Evolutionary conservation across 2,888 invertebrate species (phyloP).

Genomic region (Stenurella melanura): DNA sequence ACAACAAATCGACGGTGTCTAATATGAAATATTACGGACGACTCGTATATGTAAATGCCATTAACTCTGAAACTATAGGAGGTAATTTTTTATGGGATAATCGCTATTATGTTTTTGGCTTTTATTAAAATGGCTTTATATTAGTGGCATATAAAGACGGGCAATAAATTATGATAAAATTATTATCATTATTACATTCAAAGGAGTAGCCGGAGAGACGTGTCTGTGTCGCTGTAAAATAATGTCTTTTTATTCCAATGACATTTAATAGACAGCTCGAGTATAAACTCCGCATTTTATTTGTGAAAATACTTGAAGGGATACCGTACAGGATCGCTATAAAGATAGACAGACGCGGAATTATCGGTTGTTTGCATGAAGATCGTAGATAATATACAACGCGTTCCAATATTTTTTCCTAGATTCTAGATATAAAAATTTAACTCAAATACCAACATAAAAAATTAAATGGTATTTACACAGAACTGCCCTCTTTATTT

Average conservation of each 20-base stretch:
- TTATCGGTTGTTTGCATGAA: too few species aligned
- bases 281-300: conserved; percentile 49
- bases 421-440: too few species aligned
- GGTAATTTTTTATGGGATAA: conserved; percentile 31
- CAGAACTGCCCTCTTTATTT: too few species aligned
- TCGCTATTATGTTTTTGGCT: conserved; percentile 36
- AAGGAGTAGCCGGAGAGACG: conserved; percentile 43
- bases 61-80: conserved; percentile 27
- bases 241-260: conserved; percentile 47
- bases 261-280: conserved; percentile 50
- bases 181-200: conserved; percentile 45
- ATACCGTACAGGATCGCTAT: conserved; percentile 42
- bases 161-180: conserved; percentile 37
- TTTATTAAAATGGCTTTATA: conserved; percentile 39
- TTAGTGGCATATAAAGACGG: conserved; percentile 29
- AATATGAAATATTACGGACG: conserved; percentile 21
- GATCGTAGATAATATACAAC: too few species aligned
- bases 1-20: conserved; percentile 10
- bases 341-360: conserved; percentile 27
- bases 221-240: conserved; percentile 50
- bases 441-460: too few species aligned
- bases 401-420: too few species aligned
- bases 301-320: conserved; percentile 38
- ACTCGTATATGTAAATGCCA: conserved; percentile 10
- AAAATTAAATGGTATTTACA: too few species aligned